Conservation (phyloP, 2,888 invertebrate species). For the Erpobdella octoculata region DNA sequence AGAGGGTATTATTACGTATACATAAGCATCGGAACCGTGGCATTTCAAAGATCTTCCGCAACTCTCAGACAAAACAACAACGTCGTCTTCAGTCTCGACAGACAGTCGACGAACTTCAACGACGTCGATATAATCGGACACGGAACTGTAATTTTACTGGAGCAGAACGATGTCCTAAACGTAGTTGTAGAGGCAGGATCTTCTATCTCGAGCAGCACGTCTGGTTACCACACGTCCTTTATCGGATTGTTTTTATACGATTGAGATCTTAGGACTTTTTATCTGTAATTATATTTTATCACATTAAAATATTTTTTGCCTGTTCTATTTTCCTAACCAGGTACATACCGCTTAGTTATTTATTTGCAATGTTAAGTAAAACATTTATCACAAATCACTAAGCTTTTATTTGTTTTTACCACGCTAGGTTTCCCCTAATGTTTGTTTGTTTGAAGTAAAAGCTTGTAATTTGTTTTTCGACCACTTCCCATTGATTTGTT, state of each 20-base stretch:
- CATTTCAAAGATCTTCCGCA: slow-evolving; percentile 3
- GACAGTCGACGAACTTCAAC: slow-evolving; percentile 22
- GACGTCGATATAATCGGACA: slow-evolving; percentile 29
- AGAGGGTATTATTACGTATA: slow-evolving; percentile 32
- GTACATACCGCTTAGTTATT: too few species aligned
- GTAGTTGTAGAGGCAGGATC: slow-evolving; percentile 17
- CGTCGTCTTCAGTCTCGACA: slow-evolving; percentile 25
- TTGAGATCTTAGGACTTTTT: too few species aligned
- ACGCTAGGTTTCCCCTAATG: too few species aligned
- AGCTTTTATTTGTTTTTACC: too few species aligned
- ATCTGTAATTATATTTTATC: too few species aligned
- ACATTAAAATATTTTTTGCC: too few species aligned
- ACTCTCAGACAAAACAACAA: slow-evolving; percentile 18
- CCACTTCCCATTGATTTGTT: too few species aligned
- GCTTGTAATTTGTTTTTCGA: too few species aligned
- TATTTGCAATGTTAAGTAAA: too few species aligned
- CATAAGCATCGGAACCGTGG: slow-evolving; percentile 22
- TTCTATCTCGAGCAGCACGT: slow-evolving; percentile 1
- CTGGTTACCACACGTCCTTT: slow-evolving; percentile 30
- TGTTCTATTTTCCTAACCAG: too few species aligned
- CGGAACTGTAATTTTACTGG: slow-evolving; percentile 23
- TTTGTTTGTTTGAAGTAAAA: too few species aligned
- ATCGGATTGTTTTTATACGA: slow-evolving; percentile 29
- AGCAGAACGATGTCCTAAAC: slow-evolving; percentile 17
- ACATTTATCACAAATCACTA: too few species aligned